Conservation (phyloP, 2,113 vertebrate genomes). For the Saimiri boliviensis region DNA sequence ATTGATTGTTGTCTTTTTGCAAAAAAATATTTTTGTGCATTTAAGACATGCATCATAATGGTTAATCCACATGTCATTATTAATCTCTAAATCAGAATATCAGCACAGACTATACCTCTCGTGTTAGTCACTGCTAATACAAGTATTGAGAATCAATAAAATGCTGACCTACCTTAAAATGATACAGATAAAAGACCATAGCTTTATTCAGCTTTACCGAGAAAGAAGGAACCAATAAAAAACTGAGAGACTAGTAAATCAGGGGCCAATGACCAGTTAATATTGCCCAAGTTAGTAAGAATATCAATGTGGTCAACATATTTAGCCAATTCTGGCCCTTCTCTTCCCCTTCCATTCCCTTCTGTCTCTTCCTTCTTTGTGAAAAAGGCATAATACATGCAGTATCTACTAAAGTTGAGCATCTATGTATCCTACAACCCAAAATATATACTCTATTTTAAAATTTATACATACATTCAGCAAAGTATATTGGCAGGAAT, state of each 20-base stretch:
- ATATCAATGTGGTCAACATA: background rate
- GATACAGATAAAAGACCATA: background rate
- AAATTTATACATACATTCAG: background rate
- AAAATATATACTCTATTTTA: background rate
- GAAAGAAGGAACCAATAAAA: background rate
- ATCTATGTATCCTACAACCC: background rate
- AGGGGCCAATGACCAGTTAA: background rate
- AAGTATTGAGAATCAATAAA: background rate
- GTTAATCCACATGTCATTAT: background rate
- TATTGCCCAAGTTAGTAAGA: background rate
- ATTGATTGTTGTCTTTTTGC: background rate
- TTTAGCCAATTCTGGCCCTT: background rate
- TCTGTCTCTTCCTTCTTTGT: background rate
- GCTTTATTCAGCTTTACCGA: background rate
- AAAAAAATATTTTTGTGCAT: background rate
- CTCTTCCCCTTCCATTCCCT: rapidly evolving
- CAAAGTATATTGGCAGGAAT: background rate
- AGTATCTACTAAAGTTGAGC: background rate
- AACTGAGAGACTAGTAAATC: background rate
- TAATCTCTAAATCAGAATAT: background rate
- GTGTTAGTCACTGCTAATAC: background rate
- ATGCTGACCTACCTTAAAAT: background rate
- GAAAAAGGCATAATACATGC: background rate
- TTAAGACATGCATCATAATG: background rate
- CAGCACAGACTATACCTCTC: background rate